phyloP scores from a whole-genome alignment of 2,797 vertebrate species.

The Rhodeus uyekii region DNA sequence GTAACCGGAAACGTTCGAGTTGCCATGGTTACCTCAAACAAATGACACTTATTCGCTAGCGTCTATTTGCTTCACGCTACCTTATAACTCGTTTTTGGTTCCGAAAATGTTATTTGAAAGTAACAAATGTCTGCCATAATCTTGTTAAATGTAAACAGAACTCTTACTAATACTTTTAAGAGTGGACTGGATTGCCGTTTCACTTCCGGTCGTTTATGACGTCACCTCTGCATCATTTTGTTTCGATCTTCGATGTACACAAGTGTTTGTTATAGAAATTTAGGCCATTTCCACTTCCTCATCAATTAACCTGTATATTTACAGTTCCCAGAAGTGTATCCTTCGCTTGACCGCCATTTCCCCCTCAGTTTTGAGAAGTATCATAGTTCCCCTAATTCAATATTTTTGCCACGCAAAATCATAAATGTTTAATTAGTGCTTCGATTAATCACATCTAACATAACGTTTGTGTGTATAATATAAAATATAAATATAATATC shows the following conservation, averaged over 20 bases:
- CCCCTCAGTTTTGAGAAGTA: too few relatives aligned
- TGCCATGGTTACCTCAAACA: not conserved
- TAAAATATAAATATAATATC: too few relatives aligned
- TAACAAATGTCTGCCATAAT: not conserved
- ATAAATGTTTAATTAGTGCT: not conserved
- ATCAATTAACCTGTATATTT: too few relatives aligned
- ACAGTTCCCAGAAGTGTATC: too few relatives aligned
- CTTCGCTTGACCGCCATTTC: too few relatives aligned
- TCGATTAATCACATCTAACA: too few relatives aligned
- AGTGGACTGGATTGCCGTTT: not conserved
- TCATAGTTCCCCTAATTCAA: too few relatives aligned
- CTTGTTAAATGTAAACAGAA: not conserved
- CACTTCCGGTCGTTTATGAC: not conserved
- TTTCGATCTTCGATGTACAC: not conserved
- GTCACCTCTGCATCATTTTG: not conserved
- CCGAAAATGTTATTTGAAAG: not conserved
- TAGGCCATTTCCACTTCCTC: not conserved
- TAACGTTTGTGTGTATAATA: too few relatives aligned
- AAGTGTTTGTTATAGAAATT: not conserved
- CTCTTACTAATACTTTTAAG: not conserved
- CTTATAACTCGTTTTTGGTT: not conserved
- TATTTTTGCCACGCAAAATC: not conserved
- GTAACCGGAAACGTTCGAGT: not conserved
- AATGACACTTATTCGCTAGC: not conserved
- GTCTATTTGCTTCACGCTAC: not conserved